phyloP scores from a whole-genome alignment of 2,797 vertebrate species.

The Sylvilagus floridanus region DNA sequence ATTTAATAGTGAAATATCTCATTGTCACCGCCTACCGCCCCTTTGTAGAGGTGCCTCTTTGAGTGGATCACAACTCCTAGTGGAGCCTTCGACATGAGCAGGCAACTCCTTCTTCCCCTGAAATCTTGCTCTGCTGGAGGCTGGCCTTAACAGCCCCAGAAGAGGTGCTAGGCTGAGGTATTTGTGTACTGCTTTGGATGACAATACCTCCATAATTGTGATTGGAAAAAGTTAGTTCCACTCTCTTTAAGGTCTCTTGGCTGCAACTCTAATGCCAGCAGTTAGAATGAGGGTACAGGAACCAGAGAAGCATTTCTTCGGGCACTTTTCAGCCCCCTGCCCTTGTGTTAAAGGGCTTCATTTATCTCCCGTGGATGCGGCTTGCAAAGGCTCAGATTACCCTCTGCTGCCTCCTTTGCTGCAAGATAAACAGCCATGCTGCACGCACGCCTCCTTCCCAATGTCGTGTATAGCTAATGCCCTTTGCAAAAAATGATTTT shows the following conservation, averaged over 20 bases:
- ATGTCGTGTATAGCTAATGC: background rate
- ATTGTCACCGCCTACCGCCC: background rate
- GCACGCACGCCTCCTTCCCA: background rate
- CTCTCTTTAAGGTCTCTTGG: background rate
- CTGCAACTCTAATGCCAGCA: background rate
- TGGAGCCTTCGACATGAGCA: background rate
- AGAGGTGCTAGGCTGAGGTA: background rate
- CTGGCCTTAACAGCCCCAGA: background rate
- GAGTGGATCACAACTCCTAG: background rate
- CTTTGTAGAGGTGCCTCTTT: background rate
- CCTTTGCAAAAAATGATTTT: conserved; percentile 7
- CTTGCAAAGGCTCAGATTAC: background rate
- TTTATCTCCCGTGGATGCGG: background rate
- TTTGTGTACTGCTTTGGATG: background rate
- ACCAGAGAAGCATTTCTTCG: background rate
- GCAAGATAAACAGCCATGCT: background rate
- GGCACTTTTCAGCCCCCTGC: background rate
- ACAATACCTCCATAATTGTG: background rate
- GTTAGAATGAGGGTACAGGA: background rate
- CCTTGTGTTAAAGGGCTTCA: background rate
- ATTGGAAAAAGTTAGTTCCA: background rate
- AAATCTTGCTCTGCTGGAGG: background rate
- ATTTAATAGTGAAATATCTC: conserved; percentile 6
- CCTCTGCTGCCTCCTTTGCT: background rate
- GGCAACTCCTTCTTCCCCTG: background rate